These are phyloP conservation scores for Mola mola DNA, from an alignment of 2,113 vertebrate species.

Conservation along the genomic window DNA sequence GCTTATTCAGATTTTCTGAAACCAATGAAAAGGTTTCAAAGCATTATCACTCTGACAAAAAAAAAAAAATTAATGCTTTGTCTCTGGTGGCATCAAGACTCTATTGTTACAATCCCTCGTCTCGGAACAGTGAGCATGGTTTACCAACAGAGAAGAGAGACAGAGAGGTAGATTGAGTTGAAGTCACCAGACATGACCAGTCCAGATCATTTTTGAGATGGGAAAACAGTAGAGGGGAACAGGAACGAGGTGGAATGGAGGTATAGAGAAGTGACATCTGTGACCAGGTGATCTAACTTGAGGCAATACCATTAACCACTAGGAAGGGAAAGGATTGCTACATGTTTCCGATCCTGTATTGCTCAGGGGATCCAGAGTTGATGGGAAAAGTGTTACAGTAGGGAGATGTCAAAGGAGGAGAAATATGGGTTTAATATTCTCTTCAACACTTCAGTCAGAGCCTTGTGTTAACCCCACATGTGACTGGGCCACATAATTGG, in stretches of 20 bases:
- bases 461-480: slow-evolving; percentile 26
- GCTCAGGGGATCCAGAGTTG: slow-evolving; percentile 73
- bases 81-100: slow-evolving; percentile 75
- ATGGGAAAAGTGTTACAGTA: slow-evolving; percentile 49
- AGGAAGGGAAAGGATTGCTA: slow-evolving; percentile 81
- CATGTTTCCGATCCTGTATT: slow-evolving; percentile 83
- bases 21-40: slow-evolving; percentile 62
- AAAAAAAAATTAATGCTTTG: slow-evolving; percentile 77
- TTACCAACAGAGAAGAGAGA: slow-evolving; percentile 79
- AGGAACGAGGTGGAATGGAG: slow-evolving; percentile 56
- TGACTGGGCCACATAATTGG: slow-evolving; percentile 35
- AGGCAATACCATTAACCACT: slow-evolving; percentile 64
- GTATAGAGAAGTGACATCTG: slow-evolving; percentile 66
- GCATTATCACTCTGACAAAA: slow-evolving; percentile 55
- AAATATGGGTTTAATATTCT: slow-evolving; percentile 35
- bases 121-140: slow-evolving; percentile 81
- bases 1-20: slow-evolving; percentile 90
- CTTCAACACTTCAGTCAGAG: slow-evolving; percentile 47
- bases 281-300: slow-evolving; percentile 60
- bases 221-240: slow-evolving; percentile 45
- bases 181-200: slow-evolving; percentile 79
- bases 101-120: slow-evolving; percentile 82
- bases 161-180: slow-evolving; percentile 94
- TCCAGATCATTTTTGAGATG: slow-evolving; percentile 51
- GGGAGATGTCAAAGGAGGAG: slow-evolving; percentile 19